Percentiles rank a stretch among this genome's conserved stretches.
Conservation (phyloP, 2,888 invertebrate species). For the Cabera pusaria region DNA sequence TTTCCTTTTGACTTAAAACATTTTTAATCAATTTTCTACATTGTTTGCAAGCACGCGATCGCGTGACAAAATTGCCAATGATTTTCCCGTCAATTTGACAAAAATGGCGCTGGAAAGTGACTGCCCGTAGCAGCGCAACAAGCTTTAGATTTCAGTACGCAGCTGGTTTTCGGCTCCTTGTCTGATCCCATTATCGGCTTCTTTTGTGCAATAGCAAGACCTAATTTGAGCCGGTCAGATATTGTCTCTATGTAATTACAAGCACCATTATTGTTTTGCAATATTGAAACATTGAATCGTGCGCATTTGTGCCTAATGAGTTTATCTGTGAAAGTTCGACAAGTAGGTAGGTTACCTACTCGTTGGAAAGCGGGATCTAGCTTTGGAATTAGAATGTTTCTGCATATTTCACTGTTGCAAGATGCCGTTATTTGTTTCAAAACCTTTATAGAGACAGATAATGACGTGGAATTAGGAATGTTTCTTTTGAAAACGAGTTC, state of each 20-base stretch:
- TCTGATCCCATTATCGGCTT: slow-evolving; percentile 48
- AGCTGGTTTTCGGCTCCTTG: slow-evolving; percentile 54
- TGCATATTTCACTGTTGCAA: slow-evolving; percentile 5
- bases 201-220: slow-evolving; percentile 53
- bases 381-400: slow-evolving; percentile 13
- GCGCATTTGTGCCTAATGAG: slow-evolving; percentile 47
- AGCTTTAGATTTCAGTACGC: slow-evolving; percentile 44
- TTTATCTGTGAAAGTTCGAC: slow-evolving; percentile 48
- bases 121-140: slow-evolving; percentile 37
- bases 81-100: slow-evolving; percentile 61
- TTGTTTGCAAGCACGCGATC: slow-evolving; percentile 48
- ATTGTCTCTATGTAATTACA: slow-evolving; percentile 55
- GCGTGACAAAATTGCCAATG: slow-evolving; percentile 52
- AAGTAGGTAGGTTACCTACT: slow-evolving; percentile 22
- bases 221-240: slow-evolving; percentile 55
- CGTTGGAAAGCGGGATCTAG: slow-evolving; percentile 35
- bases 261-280: slow-evolving; percentile 52
- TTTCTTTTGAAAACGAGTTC: slow-evolving; percentile 33
- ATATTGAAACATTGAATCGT: slow-evolving; percentile 48
- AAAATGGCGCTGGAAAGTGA: slow-evolving; percentile 68
- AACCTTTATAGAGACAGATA: slow-evolving; percentile 25
- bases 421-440: slow-evolving; percentile 11
- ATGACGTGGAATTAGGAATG: slow-evolving; percentile 22
- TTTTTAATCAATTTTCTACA: slow-evolving; percentile 15
- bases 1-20: slow-evolving; percentile 16